phyloP scores from a whole-genome alignment of 2,888 invertebrate species.

The Pediacus dermestoides region DNA sequence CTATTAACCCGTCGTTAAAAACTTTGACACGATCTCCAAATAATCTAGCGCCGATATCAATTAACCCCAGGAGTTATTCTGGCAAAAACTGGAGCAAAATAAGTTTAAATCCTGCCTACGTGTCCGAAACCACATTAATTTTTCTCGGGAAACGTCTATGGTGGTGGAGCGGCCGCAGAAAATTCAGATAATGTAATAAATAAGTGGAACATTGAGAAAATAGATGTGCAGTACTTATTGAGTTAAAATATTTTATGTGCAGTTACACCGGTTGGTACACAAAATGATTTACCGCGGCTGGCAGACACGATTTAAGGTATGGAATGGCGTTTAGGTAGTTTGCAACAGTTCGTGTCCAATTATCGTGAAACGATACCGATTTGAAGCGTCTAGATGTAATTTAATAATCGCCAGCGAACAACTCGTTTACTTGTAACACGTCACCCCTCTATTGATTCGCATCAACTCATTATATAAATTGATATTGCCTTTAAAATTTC shows the following conservation, averaged over 20 bases:
- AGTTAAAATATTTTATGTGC: not conserved
- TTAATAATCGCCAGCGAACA: constrained; percentile 27
- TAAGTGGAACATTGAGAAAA: too few relatives aligned
- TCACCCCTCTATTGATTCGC: constrained; percentile 23
- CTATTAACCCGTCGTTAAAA: too few relatives aligned
- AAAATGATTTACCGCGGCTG: not conserved
- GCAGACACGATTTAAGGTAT: constrained; percentile 4
- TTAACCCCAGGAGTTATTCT: too few relatives aligned
- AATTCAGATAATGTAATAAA: too few relatives aligned
- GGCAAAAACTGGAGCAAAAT: too few relatives aligned
- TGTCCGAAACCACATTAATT: too few relatives aligned
- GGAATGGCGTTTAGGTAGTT: constrained; percentile 2
- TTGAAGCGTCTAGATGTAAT: constrained; percentile 24
- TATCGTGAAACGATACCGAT: constrained; percentile 27
- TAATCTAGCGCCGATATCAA: too few relatives aligned
- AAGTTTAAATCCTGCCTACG: too few relatives aligned
- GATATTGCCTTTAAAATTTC: constrained; percentile 31
- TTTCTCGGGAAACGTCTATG: too few relatives aligned
- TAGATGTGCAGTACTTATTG: too few relatives aligned
- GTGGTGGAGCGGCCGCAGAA: too few relatives aligned
- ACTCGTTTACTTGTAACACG: constrained; percentile 20
- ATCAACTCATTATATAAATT: constrained; percentile 34
- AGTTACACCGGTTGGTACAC: constrained; percentile 3
- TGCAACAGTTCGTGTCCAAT: constrained; percentile 26
- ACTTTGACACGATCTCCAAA: too few relatives aligned